Conservation (phyloP, 2,113 vertebrate genomes). For the Nycticebus coucang region DNA sequence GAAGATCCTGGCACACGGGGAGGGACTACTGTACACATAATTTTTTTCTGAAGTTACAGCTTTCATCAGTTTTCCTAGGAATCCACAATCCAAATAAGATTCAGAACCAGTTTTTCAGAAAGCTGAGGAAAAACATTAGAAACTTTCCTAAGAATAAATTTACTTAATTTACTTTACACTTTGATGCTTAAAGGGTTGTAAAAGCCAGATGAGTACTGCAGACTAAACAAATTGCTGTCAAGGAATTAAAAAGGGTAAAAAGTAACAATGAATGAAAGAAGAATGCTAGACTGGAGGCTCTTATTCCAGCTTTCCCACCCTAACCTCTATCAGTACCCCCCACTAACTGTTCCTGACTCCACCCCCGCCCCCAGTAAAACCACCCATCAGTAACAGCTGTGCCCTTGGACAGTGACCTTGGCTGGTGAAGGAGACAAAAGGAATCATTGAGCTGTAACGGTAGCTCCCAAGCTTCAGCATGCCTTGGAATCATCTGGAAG, state of each 20-base stretch:
- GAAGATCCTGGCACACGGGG: not conserved
- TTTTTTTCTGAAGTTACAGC: not conserved
- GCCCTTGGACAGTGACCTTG: not conserved
- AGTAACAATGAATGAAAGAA: not conserved
- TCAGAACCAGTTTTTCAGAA: conserved; percentile 29
- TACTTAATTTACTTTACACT: conserved; percentile 18
- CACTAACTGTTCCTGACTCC: not conserved
- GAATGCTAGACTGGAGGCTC: not conserved
- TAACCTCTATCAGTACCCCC: not conserved
- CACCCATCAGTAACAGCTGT: not conserved
- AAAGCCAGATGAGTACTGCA: not conserved
- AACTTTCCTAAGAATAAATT: not conserved
- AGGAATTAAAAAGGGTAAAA: not conserved
- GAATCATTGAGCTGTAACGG: not conserved
- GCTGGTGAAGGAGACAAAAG: not conserved
- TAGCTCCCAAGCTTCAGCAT: not conserved
- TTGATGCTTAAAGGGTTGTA: conserved; percentile 15
- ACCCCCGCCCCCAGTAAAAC: not conserved
- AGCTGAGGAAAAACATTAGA: conserved; percentile 21
- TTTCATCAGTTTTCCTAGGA: conserved; percentile 30
- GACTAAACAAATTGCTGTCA: conserved; percentile 41
- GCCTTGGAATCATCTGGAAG: not conserved
- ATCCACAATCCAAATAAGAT: not conserved
- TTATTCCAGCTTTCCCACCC: not conserved
- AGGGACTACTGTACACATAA: not conserved